Conservation (phyloP, 2,113 vertebrate species). For the Entomyzon cyanotis region DNA sequence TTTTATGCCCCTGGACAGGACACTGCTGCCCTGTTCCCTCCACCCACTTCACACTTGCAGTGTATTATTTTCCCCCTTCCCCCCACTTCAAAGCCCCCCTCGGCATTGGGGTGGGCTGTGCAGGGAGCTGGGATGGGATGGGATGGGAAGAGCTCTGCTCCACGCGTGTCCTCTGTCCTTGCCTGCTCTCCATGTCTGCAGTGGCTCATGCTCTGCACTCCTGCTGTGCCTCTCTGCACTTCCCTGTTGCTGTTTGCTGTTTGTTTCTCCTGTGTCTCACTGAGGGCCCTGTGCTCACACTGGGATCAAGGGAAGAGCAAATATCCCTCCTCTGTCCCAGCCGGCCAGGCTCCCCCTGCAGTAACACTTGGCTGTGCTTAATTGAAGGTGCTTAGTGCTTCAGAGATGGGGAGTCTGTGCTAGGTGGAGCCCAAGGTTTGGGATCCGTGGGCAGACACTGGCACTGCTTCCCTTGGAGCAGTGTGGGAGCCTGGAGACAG, state of each 20-base stretch:
- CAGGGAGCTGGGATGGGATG: neutral
- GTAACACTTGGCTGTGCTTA: neutral
- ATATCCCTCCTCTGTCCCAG: fast-evolving
- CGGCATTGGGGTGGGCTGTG: neutral
- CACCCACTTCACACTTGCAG: constrained; percentile 43
- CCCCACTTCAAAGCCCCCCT: constrained; percentile 1
- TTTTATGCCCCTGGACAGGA: constrained; percentile 32
- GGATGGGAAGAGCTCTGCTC: neutral
- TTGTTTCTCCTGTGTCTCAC: neutral
- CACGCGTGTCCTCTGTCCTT: neutral
- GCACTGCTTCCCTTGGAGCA: neutral
- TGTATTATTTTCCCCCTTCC: constrained; percentile 15
- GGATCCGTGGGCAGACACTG: too few species aligned
- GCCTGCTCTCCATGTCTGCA: neutral
- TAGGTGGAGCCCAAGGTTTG: neutral
- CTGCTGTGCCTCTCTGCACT: neutral
- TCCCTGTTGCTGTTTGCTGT: neutral
- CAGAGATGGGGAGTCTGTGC: neutral
- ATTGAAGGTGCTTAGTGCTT: neutral
- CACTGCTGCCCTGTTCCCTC: constrained; percentile 7
- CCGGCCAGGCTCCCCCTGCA: neutral
- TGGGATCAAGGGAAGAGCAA: neutral
- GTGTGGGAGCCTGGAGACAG: fast-evolving
- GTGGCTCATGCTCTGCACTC: neutral
- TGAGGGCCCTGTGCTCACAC: neutral